Percentiles rank a stretch among this genome's conserved stretches.
phyloP scores from a whole-genome alignment of 2,113 vertebrate genomes.

The Tachuris rubrigastra region DNA sequence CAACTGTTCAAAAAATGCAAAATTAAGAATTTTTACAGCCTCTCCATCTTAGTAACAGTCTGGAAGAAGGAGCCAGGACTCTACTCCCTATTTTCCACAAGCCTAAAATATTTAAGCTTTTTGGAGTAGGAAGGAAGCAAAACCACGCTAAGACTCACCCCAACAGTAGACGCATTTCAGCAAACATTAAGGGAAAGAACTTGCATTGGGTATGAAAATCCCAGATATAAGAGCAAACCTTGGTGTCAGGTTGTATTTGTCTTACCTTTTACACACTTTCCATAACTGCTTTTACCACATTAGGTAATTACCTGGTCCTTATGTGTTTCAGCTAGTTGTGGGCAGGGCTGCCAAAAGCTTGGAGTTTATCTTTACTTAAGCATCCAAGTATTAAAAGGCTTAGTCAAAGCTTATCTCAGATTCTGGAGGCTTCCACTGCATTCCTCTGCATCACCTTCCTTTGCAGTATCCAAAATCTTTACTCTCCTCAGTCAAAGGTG shows the following conservation, averaged over 20 bases:
- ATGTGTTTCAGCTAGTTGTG: constrained; percentile 58
- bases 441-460: not conserved
- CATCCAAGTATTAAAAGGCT: constrained; percentile 28
- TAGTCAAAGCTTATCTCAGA: constrained; percentile 50
- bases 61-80: not conserved
- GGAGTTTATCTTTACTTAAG: constrained; percentile 44
- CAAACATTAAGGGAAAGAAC: not conserved
- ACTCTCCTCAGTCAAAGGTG: not conserved
- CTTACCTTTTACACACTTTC: constrained; percentile 57
- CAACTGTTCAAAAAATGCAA: not conserved
- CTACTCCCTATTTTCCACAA: not conserved
- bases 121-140: not conserved
- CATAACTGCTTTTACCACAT: constrained; percentile 54
- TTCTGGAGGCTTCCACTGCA: constrained; percentile 37
- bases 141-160: not conserved
- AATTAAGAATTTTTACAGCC: not conserved
- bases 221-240: not conserved
- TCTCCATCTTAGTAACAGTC: not conserved
- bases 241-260: constrained; percentile 29
- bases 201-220: not conserved
- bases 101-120: not conserved
- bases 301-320: constrained; percentile 49
- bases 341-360: constrained; percentile 42
- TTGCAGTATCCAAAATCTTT: not conserved
- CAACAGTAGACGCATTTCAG: not conserved